These are phyloP conservation scores for Drosophila leontia DNA, from an alignment of 1,140 invertebrate species.

Conservation along the genomic window DNA sequence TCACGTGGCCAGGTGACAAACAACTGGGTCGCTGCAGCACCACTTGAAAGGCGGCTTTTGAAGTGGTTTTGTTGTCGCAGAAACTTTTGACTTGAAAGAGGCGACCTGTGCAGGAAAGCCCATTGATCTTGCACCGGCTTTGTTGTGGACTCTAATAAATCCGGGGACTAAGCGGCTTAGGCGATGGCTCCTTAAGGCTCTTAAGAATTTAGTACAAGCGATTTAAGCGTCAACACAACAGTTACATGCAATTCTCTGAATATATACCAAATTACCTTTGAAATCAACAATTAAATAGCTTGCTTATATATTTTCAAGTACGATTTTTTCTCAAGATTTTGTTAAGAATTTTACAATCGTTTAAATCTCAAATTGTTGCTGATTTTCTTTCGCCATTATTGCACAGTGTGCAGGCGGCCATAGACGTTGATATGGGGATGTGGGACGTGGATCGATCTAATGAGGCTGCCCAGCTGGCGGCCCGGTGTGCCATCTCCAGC, in stretches of 20 bases:
- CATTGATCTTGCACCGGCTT: conserved; percentile 73
- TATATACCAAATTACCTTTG: too few relatives aligned
- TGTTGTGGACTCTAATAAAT: conserved; percentile 63
- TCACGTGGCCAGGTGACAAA: conserved; percentile 69
- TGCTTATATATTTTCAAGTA: too few relatives aligned
- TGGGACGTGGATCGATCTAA: conserved; percentile 59
- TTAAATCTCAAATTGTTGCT: too few relatives aligned
- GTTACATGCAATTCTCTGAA: too few relatives aligned
- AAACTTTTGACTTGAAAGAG: conserved; percentile 58
- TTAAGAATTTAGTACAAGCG: conserved; percentile 65
- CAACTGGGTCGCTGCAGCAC: conserved; percentile 42
- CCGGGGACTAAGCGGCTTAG: conserved; percentile 61
- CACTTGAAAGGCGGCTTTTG: conserved; percentile 73
- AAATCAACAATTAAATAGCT: too few relatives aligned
- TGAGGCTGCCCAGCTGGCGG: conserved; percentile 59
- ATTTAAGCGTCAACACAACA: too few relatives aligned
- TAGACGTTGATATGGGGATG: background rate
- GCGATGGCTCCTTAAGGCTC: conserved; percentile 19
- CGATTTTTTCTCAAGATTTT: background rate
- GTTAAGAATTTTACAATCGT: background rate
- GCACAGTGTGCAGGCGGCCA: background rate
- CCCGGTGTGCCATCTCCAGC: conserved; percentile 52
- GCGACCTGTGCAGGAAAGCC: conserved; percentile 38
- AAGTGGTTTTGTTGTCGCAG: conserved; percentile 59
- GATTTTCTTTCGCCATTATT: background rate